Evolutionary conservation across 2,113 vertebrate genomes (phyloP), one percentile per base, ranked within the genome.

Genomic region (Rhagologus leucostigma): DNA sequence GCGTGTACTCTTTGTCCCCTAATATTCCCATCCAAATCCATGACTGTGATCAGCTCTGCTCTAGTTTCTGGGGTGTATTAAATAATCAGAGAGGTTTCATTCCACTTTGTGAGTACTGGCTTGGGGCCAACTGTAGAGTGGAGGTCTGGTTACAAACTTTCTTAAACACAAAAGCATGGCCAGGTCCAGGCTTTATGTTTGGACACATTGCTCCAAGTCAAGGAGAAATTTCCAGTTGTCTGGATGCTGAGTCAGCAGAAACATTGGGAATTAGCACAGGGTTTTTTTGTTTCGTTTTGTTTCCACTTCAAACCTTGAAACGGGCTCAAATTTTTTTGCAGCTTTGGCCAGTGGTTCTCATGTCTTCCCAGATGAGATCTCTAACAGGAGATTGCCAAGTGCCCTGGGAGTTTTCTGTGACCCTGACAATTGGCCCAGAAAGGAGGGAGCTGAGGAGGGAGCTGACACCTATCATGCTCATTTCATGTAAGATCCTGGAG

Each of bases 241-340:
- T 92, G 49, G n/a, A 77, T 88, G 79, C 71, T 96, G 95, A 94
- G 68, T 94, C 95, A 93, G 63, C 90, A 94, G 82, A 93, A 95
- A 86, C 0, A 14, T 24, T 78, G 60, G 41, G 83, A 67, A 78
- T 89, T 73, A 87, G 41, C 35, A 49, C 39, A 39, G 7, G 6
- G 1, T 0, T 18, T 23, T 23, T 50, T 57, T 39, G 39, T 39
- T 79, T 75, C 90, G 5, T 80, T 89, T 89, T 90, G 16, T 32
- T 96, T 95, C 68, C 86, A 64, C 60, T 87, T 81, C 0, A 0
- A 89, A 86, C 64, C 50, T 68, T 93, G 93, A 95, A 96, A 96
- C 6, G 0, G 5, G 46, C 39, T 94, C 71, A 88, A 62, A 2
- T 16, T 57, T 86, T 92, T 82, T 80, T 74, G 7, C 33, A 74